Evolutionary conservation across 2,113 vertebrate genomes (phyloP), one percentile per base, ranked within the genome.

Genomic region (Calypte anna): DNA sequence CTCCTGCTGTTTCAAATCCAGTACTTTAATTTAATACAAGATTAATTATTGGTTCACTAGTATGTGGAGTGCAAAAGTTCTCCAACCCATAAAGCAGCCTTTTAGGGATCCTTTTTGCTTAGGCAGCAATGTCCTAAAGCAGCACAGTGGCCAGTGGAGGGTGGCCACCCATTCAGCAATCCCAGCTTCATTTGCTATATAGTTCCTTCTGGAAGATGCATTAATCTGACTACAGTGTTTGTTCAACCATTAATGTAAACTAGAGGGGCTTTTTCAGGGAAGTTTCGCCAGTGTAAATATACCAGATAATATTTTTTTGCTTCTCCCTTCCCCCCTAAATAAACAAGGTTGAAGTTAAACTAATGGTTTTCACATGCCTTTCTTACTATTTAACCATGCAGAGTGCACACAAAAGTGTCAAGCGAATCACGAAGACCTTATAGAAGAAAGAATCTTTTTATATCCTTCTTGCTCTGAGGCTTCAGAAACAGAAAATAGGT

Each of bases 1-100:
- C 43, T 81, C 83, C 61, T 87, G 40, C 83, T 89, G 62, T 79
- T 94, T 77, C 59, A 87, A 89, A 87, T 82, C 30, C 84, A 85
- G 27, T 44, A 38, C 21, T 40, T 14, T 58, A 80, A 68, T 85
- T 79, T 83, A 58, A 91, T 93, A 54, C 30, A 95, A 94, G 44
- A 91, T 54, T 95, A 69, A 69, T 82, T 73, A 33, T 85, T 93
- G 19, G 16, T 91, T 88, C 31, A 66, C 19, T 91, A 0, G 0
- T 44, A 24, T 31, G 6, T 46, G 80, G 46, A 70, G 46, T 51
- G 36, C 59, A 73, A 25, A 54, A 73, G 10, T 38, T 66, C 46
- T 85, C 46, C 54, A 51, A 46, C 63, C 25, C 62, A 36, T 53
- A 22, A 82, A 80, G 33, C 2, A 66, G 33, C 17, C n/a, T 38